A percentile compares a stretch with the other conserved stretches of the same genome.
Conservation (phyloP, 2,797 vertebrate species). For the Gypaetus barbatus region DNA sequence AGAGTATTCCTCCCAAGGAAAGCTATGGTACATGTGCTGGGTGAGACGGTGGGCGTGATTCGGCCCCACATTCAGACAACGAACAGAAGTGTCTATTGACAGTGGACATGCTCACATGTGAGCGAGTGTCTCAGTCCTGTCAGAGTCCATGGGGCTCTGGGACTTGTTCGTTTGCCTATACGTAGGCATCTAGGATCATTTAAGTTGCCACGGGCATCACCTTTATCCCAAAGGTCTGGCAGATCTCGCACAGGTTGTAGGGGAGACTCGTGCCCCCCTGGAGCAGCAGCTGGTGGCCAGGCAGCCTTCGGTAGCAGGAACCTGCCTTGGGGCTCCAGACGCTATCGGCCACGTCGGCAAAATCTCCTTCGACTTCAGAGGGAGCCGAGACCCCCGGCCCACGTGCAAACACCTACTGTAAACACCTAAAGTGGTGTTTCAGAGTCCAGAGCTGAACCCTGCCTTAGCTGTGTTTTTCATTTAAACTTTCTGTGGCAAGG, state of each 20-base stretch:
- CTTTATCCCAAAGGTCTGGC: not conserved
- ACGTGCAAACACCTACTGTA: not conserved
- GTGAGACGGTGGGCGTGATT: not conserved
- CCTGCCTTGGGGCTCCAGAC: not conserved
- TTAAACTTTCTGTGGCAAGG: not conserved
- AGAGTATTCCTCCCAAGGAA: not conserved
- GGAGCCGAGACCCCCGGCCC: not conserved
- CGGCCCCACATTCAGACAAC: not conserved
- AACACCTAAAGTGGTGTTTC: not conserved
- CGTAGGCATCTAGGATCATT: not conserved
- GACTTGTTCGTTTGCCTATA: not conserved
- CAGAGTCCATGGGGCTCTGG: not conserved
- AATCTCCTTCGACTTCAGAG: not conserved
- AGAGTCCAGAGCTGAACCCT: not conserved
- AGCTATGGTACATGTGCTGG: rapidly evolving
- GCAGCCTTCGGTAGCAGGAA: not conserved
- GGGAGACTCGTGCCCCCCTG: not conserved
- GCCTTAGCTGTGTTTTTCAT: not conserved
- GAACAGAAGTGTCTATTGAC: not conserved
- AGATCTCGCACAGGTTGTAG: not conserved
- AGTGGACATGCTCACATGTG: not conserved
- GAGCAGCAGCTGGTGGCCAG: not conserved
- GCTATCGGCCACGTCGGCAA: rapidly evolving
- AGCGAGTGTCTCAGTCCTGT: not conserved
- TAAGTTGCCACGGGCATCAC: not conserved